Evolutionary conservation across 2,113 vertebrate species (phyloP).

Genomic region (Elgaria multicarinata): DNA sequence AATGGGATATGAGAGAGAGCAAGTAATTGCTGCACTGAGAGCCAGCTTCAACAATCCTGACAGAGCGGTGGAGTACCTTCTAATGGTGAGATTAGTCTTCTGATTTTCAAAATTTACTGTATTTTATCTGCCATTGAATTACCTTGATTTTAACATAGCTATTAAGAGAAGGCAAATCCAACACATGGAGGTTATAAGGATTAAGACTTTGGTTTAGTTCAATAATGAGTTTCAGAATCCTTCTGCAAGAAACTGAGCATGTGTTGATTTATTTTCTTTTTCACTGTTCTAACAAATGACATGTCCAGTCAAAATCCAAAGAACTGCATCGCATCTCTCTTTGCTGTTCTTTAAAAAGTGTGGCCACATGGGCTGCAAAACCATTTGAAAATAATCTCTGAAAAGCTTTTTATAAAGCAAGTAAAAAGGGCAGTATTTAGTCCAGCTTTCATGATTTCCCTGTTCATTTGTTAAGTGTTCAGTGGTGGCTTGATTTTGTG

Average conservation of each 20-base stretch:
- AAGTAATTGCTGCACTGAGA: slow-evolving; percentile 91
- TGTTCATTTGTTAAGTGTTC: not conserved
- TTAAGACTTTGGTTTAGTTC: not conserved
- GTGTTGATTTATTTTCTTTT: not conserved
- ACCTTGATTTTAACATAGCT: accelerated
- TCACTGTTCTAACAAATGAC: not conserved
- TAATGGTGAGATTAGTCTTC: slow-evolving; percentile 84
- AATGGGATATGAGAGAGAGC: slow-evolving; percentile 94
- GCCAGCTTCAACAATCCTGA: slow-evolving; percentile 98
- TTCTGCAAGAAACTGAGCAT: not conserved
- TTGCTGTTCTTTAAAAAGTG: not conserved
- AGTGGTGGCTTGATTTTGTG: not conserved
- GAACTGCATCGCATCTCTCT: not conserved
- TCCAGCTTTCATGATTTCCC: too few species aligned
- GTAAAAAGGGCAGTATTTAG: too few species aligned
- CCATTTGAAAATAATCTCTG: not conserved
- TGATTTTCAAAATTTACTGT: not conserved
- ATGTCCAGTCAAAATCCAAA: not conserved
- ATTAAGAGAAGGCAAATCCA: not conserved
- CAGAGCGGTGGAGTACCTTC: slow-evolving; percentile 94
- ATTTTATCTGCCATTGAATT: not conserved
- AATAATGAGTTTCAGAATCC: not conserved
- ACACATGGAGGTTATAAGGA: not conserved
- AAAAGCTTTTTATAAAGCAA: too few species aligned
- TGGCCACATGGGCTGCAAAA: too few species aligned